Evolutionary conservation across 1,140 invertebrate species (phyloP), one percentile per base, ranked within the genome.

Genomic region (Vollenhovia emeryi): DNA sequence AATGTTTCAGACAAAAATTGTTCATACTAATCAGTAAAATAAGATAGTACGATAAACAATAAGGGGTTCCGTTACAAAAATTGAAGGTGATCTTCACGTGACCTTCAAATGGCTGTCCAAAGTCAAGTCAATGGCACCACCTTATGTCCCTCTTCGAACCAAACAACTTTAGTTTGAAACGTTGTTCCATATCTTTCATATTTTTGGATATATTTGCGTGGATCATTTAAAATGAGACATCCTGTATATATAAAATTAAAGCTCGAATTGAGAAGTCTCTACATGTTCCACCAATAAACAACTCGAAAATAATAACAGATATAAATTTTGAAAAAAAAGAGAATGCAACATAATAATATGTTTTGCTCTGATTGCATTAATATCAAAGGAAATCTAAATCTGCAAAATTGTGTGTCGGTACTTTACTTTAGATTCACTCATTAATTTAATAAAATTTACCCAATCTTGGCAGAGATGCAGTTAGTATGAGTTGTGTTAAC

Each of bases 401-500:
- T 21, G 18, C 18, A 0, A 33, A 73, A 33, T 27, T 40, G 48
- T 21, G 24, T 36, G 15, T 71, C 24, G 11, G 6, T 3, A 48
- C 0, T 24, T 33, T 24, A 24, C 3, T 68, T 33, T 21, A 43
- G 0, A 18, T 13, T 24, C 0, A 13, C 13, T 64, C 9, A 30
- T 59, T 30, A 43, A 43, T 71, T 33, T 24, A 30, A 64, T 64
- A 36, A 64, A 80, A 27, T 60, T 82, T 82, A 82, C 78, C 50
- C 78, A 82, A 82, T 82, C 18, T 73, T 82, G 66, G 36, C 66
- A 24, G 18, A 21, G 36, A 82, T 57, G 50, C 3, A 60, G 52
- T 82, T 82, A 82, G 40, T 71, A 57, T 82, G 78, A 82, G 43
- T 78, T 36, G 62, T 75, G 55, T 66, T 59, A 66, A 55, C 48